Conservation (phyloP, 2,888 invertebrate species). For the Oeneis ivallda region DNA sequence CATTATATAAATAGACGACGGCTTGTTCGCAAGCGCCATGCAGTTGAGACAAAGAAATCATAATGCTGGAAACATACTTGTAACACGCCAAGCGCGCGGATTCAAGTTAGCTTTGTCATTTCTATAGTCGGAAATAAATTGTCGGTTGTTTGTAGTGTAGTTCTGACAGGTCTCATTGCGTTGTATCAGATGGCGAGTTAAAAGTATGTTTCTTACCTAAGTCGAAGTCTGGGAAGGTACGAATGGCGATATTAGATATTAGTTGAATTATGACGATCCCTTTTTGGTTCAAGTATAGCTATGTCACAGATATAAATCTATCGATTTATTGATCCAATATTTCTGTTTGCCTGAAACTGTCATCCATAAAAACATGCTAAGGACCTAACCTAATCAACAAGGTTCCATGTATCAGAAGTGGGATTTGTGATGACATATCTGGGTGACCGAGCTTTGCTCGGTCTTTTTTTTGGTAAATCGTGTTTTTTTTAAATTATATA, state of each 20-base stretch:
- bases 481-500: too few species aligned
- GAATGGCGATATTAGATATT: background rate
- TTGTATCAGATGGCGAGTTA: background rate
- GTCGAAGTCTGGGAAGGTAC: background rate
- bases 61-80: background rate
- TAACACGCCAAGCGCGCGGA: background rate
- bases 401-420: too few species aligned
- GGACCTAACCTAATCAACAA: too few species aligned
- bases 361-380: background rate
- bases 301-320: constrained; percentile 11
- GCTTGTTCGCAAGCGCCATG: constrained; percentile 42
- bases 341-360: background rate
- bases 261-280: constrained; percentile 5
- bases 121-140: background rate
- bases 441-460: too few species aligned
- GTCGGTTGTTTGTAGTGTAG: background rate
- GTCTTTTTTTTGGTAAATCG: too few species aligned
- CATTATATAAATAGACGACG: constrained; percentile 54
- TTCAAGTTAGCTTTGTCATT: background rate
- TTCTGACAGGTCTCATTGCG: background rate
- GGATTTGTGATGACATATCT: too few species aligned
- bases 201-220: background rate
- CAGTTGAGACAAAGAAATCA: constrained; percentile 34
- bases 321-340: background rate
- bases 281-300: constrained; percentile 5